Percentiles rank a stretch among this genome's conserved stretches.
phyloP scores from a whole-genome alignment of 2,888 invertebrate genomes.

The Saturnia japonica region DNA sequence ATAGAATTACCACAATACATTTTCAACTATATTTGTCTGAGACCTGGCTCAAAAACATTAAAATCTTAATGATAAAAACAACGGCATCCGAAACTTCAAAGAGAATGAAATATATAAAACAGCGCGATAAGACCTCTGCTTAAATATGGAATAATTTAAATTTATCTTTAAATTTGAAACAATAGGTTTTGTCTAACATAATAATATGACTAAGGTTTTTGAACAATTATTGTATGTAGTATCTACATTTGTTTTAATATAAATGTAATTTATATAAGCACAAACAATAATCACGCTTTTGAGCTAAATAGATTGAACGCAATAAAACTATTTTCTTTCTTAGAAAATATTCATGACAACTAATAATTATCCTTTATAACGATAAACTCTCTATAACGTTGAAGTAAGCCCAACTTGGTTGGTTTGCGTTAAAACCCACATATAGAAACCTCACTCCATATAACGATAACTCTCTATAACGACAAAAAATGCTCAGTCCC shows the following conservation, averaged over 20 bases:
- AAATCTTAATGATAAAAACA: neutral
- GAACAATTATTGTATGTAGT: neutral
- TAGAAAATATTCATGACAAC: neutral
- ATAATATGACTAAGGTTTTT: neutral
- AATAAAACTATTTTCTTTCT: neutral
- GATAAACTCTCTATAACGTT: too few species aligned
- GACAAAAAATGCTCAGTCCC: too few species aligned
- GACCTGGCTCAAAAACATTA: too few species aligned
- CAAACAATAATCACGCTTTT: too few species aligned
- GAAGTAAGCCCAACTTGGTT: too few species aligned
- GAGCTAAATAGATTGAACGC: neutral
- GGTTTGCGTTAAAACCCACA: too few species aligned
- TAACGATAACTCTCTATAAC: too few species aligned
- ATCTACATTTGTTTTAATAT: neutral
- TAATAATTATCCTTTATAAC: too few species aligned
- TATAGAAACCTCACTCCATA: too few species aligned
- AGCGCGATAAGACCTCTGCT: neutral
- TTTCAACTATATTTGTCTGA: too few species aligned
- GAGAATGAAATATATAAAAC: neutral
- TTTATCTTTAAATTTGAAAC: neutral
- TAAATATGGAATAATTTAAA: neutral
- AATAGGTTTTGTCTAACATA: neutral
- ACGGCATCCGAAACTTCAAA: neutral
- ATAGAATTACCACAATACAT: too few species aligned
- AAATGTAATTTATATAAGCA: neutral